Percentiles rank a stretch among this genome's conserved stretches.
These are phyloP conservation scores for Apocheima hispidaria DNA, from an alignment of 2,888 invertebrate species.

Conservation along the genomic window DNA sequence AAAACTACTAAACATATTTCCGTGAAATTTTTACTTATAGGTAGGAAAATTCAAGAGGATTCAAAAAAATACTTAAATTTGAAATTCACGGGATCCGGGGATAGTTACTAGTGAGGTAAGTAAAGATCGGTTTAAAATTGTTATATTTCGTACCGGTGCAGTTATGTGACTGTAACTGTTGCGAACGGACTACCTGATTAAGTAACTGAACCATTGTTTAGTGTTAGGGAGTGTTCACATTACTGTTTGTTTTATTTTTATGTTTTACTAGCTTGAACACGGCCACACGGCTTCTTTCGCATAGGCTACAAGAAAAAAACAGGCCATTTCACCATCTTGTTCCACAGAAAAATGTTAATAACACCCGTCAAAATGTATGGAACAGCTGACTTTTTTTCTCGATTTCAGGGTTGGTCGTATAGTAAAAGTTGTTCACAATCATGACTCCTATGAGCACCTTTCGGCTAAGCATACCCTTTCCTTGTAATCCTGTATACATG, in stretches of 20 bases:
- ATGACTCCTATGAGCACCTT: too few relatives aligned
- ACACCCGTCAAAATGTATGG: too few relatives aligned
- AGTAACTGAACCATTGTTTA: slow-evolving; percentile 31
- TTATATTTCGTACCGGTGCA: neutral
- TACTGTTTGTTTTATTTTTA: neutral
- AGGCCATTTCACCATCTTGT: too few relatives aligned
- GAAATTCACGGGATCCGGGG: neutral
- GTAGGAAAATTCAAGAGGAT: neutral
- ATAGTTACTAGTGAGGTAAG: neutral
- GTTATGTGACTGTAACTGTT: neutral
- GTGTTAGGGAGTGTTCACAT: neutral
- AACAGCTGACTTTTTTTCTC: too few relatives aligned
- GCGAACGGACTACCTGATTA: neutral
- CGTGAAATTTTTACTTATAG: neutral
- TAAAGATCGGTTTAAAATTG: neutral
- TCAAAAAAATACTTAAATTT: neutral
- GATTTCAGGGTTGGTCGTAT: too few relatives aligned
- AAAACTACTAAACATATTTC: neutral
- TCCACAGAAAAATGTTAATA: too few relatives aligned
- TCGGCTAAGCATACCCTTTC: too few relatives aligned
- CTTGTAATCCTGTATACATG: too few relatives aligned
- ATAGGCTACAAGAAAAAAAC: too few relatives aligned
- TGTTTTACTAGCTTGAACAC: too few relatives aligned
- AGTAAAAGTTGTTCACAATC: too few relatives aligned
- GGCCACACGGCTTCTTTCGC: too few relatives aligned